Evolutionary conservation across 2,888 invertebrate species (phyloP).

Genomic region (Phania funesta): DNA sequence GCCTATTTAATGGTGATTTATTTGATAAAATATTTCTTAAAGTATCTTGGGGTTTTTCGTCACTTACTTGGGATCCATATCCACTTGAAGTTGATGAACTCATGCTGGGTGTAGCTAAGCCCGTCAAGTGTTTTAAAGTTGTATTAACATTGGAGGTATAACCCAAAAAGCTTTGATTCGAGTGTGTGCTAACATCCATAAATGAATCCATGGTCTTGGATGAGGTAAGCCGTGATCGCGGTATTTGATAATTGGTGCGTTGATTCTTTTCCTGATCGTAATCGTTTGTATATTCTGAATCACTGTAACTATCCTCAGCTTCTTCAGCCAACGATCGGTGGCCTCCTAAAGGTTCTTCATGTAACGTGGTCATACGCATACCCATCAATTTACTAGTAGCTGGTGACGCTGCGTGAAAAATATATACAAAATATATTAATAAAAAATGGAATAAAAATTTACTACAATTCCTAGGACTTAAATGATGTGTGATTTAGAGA

Average conservation of each 20-base stretch:
- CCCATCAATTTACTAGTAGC: constrained; percentile 90
- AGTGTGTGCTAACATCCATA: constrained; percentile 84
- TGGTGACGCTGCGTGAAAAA: constrained; percentile 85
- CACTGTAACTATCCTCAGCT: constrained; percentile 80
- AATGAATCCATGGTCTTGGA: constrained; percentile 94
- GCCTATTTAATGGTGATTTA: constrained; percentile 82
- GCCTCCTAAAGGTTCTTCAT: constrained; percentile 88
- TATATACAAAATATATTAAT: constrained; percentile 40
- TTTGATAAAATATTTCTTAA: neutral
- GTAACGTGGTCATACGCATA: constrained; percentile 94
- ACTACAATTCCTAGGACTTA: neutral
- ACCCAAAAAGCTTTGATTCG: constrained; percentile 75
- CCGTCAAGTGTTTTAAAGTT: constrained; percentile 79
- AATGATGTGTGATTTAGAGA: neutral
- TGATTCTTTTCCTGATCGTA: constrained; percentile 79
- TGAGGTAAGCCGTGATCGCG: constrained; percentile 83
- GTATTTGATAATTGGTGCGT: constrained; percentile 71
- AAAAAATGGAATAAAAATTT: neutral
- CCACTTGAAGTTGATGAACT: constrained; percentile 89
- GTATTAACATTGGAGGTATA: constrained; percentile 78
- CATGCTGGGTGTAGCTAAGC: constrained; percentile 82
- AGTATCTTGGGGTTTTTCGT: neutral
- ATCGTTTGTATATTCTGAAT: constrained; percentile 80
- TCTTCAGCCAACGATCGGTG: constrained; percentile 81
- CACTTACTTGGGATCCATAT: constrained; percentile 83